Conservation (phyloP, 1,140 invertebrate genomes). For the Magallana gigas region DNA sequence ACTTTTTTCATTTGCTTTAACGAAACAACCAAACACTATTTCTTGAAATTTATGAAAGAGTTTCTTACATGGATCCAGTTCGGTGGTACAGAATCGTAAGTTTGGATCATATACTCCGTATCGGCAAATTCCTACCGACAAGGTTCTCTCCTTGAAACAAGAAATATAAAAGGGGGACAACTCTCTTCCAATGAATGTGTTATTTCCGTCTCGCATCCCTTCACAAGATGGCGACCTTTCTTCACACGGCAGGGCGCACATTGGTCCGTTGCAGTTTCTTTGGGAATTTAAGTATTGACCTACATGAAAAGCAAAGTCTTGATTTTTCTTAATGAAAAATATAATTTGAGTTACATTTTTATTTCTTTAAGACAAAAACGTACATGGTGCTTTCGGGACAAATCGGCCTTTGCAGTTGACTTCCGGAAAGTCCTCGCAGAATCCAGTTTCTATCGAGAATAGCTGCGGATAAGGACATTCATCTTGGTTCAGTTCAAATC, state of each 20-base stretch:
- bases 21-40: neutral
- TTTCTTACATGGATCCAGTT: slow-evolving; percentile 66
- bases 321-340: too few species aligned
- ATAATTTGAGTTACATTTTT: neutral
- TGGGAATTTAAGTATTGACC: slow-evolving; percentile 17
- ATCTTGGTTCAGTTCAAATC: slow-evolving; percentile 58
- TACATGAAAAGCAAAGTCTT: neutral
- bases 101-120: slow-evolving; percentile 70
- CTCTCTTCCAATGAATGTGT: slow-evolving; percentile 62
- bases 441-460: slow-evolving; percentile 52
- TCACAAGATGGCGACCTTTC: slow-evolving; percentile 64
- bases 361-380: slow-evolving; percentile 47
- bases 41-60: neutral
- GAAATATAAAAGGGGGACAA: slow-evolving; percentile 65
- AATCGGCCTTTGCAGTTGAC: slow-evolving; percentile 64
- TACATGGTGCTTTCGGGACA: slow-evolving; percentile 72
- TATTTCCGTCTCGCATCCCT: slow-evolving; percentile 63
- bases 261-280: slow-evolving; percentile 57
- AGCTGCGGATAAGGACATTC: slow-evolving; percentile 72
- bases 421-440: slow-evolving; percentile 64
- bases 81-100: slow-evolving; percentile 60
- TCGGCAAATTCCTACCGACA: slow-evolving; percentile 66
- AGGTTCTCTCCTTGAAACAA: slow-evolving; percentile 64
- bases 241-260: slow-evolving; percentile 60
- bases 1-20: neutral